A percentile compares a stretch with the other conserved stretches of the same genome.
These are phyloP conservation scores for Pluvianellus socialis DNA, from an alignment of 2,113 vertebrate species.

Conservation along the genomic window DNA sequence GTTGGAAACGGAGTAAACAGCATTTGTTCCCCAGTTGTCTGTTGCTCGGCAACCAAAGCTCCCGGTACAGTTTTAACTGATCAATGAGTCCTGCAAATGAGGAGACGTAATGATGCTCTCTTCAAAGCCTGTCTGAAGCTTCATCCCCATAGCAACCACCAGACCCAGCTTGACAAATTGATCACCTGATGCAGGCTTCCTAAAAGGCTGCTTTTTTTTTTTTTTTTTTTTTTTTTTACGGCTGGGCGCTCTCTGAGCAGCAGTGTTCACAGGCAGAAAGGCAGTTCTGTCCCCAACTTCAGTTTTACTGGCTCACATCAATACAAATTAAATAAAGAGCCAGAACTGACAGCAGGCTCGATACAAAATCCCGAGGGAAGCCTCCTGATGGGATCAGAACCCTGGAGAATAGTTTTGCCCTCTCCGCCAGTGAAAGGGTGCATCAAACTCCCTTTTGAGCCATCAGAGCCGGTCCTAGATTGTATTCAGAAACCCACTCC, in stretches of 20 bases:
- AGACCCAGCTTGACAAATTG: constrained; percentile 32
- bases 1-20: constrained; percentile 48
- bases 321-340: not conserved
- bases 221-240: not conserved
- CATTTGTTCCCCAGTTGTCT: constrained; percentile 56
- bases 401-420: not conserved
- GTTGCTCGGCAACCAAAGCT: constrained; percentile 59
- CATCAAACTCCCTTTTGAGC: not conserved
- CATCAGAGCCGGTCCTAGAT: not conserved
- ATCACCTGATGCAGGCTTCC: constrained; percentile 41
- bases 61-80: constrained; percentile 63
- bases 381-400: not conserved
- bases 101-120: constrained; percentile 60
- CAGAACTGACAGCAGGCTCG: not conserved
- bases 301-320: not conserved
- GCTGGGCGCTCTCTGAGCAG: not conserved
- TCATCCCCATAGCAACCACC: constrained; percentile 74
- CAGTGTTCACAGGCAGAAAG: not conserved
- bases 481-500: not conserved
- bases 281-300: not conserved
- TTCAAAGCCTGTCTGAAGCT: constrained; percentile 46
- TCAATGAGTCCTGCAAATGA: constrained; percentile 62
- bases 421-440: not conserved
- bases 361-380: not conserved
- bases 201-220: constrained; percentile 2